A percentile compares a stretch with the other conserved stretches of the same genome.
Conservation (phyloP, 1,140 invertebrate genomes). For the Pissodes strobi region DNA sequence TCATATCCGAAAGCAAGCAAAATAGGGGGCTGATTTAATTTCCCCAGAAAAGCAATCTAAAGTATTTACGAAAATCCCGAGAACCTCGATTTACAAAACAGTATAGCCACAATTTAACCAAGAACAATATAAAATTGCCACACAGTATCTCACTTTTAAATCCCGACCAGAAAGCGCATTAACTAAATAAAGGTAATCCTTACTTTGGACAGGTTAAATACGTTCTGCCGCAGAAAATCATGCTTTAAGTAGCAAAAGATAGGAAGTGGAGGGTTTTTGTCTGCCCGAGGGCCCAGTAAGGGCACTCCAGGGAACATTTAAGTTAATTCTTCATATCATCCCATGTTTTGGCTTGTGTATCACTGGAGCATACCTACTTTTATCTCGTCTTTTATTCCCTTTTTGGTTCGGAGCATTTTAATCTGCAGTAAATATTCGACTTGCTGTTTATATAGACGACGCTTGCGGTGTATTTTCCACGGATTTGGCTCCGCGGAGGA, state of each 20-base stretch:
- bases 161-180: slow-evolving; percentile 26
- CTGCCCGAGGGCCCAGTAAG: slow-evolving; percentile 6
- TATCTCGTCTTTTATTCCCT: slow-evolving; percentile 32
- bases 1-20: too few relatives aligned
- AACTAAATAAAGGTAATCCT: slow-evolving; percentile 36
- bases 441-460: slow-evolving; percentile 30
- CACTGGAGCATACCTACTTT: slow-evolving; percentile 19
- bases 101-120: slow-evolving; percentile 17
- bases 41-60: not conserved
- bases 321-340: slow-evolving; percentile 38
- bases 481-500: slow-evolving; percentile 25
- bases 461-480: slow-evolving; percentile 30
- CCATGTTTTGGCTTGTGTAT: slow-evolving; percentile 23
- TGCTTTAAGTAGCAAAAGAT: slow-evolving; percentile 26
- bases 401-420: slow-evolving; percentile 36
- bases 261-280: slow-evolving; percentile 9
- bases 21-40: not conserved
- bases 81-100: not conserved
- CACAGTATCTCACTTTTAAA: slow-evolving; percentile 29
- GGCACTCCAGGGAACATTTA: slow-evolving; percentile 29
- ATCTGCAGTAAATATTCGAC: slow-evolving; percentile 38
- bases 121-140: slow-evolving; percentile 34
- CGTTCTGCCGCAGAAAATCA: slow-evolving; percentile 28
- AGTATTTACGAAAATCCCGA: slow-evolving; percentile 7
- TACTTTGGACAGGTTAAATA: slow-evolving; percentile 36